Conservation (phyloP, 2,888 invertebrate genomes). For the Idaea biselata region DNA sequence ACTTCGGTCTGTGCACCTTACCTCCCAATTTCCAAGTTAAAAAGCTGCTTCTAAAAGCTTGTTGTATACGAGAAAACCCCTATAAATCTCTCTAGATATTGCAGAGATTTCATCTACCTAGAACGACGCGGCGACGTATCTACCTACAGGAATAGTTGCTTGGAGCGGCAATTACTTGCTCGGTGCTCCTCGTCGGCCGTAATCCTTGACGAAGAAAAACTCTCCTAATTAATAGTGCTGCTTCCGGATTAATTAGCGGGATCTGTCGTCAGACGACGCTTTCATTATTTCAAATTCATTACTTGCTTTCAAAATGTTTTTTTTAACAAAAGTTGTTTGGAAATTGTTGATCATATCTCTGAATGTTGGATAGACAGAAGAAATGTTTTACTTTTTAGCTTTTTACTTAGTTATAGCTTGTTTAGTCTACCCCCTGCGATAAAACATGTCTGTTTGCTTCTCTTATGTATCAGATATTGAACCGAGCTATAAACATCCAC, state of each 20-base stretch:
- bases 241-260: constrained; percentile 67
- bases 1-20: neutral
- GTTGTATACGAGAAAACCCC: neutral
- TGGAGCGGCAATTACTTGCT: constrained; percentile 30
- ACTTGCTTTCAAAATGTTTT: constrained; percentile 8
- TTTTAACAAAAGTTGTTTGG: neutral
- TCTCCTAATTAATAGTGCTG: constrained; percentile 71
- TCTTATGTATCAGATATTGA: too few relatives aligned
- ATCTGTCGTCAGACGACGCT: constrained; percentile 39
- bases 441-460: too few relatives aligned
- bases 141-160: constrained; percentile 36
- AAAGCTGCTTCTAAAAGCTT: neutral
- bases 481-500: too few relatives aligned
- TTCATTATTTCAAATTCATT: constrained; percentile 52
- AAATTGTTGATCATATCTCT: too few relatives aligned
- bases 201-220: constrained; percentile 69
- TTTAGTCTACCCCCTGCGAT: too few relatives aligned
- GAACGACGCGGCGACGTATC: neutral
- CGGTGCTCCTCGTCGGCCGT: constrained; percentile 36
- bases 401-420: too few relatives aligned
- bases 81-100: constrained; percentile 26
- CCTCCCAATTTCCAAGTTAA: neutral
- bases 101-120: constrained; percentile 28
- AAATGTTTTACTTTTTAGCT: too few relatives aligned
- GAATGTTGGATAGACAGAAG: too few relatives aligned